Percentiles rank a stretch among this genome's conserved stretches.
Evolutionary conservation across 2,797 vertebrate genomes (phyloP).

Genomic region (Phoebastria nigripes): DNA sequence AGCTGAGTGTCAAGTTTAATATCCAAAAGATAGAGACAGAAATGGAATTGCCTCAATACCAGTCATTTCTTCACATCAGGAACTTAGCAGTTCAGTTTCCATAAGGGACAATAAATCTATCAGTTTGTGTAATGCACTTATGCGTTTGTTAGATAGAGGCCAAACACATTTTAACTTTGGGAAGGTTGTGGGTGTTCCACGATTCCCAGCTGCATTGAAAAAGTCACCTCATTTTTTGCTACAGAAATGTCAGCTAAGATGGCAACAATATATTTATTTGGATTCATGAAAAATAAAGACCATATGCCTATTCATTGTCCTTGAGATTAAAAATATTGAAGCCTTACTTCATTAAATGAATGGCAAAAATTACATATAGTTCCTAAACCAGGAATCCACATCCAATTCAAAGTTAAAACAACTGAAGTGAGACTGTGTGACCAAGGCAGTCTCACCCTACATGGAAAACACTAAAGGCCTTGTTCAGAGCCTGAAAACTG

Average conservation of each 20-base stretch:
- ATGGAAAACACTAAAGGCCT: not conserved
- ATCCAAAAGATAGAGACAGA: not conserved
- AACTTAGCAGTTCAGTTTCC: not conserved
- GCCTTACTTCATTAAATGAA: not conserved
- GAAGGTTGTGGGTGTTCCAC: not conserved
- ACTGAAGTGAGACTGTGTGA: not conserved
- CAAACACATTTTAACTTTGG: not conserved
- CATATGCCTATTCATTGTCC: not conserved
- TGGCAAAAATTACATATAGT: not conserved
- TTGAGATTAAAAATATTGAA: not conserved
- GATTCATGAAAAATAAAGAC: not conserved
- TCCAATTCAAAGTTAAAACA: not conserved
- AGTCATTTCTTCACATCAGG: not conserved
- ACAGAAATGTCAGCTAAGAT: not conserved
- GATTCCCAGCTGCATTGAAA: not conserved
- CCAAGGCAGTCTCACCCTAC: not conserved
- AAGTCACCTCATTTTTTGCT: not conserved
- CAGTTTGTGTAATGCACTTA: not conserved
- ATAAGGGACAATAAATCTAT: not conserved
- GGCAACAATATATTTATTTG: not conserved
- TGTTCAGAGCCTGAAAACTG: not conserved
- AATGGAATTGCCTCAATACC: not conserved
- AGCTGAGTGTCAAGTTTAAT: slow-evolving; percentile 36
- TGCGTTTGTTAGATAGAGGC: not conserved
- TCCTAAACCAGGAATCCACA: not conserved